Evolutionary conservation across 2,113 vertebrate genomes (phyloP).

Genomic region (Eudyptes chrysolophus): DNA sequence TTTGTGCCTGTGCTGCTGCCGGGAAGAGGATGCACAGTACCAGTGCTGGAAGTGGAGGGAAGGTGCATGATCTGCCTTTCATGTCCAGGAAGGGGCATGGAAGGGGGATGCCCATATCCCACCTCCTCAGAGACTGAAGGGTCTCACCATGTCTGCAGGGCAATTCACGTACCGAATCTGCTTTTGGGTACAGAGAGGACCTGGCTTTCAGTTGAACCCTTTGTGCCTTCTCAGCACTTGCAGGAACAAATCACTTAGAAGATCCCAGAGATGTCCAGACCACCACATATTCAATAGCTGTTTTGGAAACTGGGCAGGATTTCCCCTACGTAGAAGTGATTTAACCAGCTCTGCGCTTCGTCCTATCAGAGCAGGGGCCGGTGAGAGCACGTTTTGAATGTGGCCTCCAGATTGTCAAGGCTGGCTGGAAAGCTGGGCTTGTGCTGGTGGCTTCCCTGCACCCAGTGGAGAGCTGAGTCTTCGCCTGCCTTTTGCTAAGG

Average conservation of each 20-base stretch:
- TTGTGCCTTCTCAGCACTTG: not conserved
- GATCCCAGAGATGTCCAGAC: not conserved
- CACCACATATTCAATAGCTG: not conserved
- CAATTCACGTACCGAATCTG: not conserved
- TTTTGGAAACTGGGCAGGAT: not conserved
- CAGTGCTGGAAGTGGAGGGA: not conserved
- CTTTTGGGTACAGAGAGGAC: not conserved
- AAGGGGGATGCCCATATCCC: not conserved
- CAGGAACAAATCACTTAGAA: not conserved
- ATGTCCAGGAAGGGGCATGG: not conserved
- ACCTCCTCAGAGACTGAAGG: not conserved
- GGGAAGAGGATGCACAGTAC: not conserved
- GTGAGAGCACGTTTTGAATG: accelerated
- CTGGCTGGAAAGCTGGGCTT: not conserved
- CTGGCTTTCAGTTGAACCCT: not conserved
- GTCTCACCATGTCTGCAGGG: not conserved
- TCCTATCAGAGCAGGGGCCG: not conserved
- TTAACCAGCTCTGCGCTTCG: not conserved
- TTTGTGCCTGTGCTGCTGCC: not conserved
- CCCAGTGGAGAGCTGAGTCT: not conserved
- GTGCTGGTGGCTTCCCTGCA: not conserved
- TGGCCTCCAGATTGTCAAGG: not conserved
- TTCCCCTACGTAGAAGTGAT: not conserved
- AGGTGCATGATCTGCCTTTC: not conserved
- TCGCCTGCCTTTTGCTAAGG: not conserved